These are phyloP conservation scores for Epinephelus malabaricus DNA, from an alignment of 2,797 vertebrate species.

Conservation along the genomic window DNA sequence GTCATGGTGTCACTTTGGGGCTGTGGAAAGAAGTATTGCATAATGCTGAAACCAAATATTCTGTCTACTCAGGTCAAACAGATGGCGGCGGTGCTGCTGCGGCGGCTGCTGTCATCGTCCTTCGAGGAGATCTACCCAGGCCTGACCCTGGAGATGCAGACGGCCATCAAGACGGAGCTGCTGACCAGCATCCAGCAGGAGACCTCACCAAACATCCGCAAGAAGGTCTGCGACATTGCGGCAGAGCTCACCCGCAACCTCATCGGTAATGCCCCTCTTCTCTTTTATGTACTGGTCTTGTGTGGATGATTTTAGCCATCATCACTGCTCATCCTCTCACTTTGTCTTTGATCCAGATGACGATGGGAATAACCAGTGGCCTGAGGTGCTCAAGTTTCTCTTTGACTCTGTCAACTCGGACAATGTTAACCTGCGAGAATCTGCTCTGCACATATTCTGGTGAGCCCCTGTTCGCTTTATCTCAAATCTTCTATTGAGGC, in stretches of 20 bases:
- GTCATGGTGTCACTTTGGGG: too few relatives aligned
- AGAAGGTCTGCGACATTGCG: slow-evolving; percentile 97
- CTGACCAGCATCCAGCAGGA: slow-evolving; percentile 95
- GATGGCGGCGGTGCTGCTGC: slow-evolving; percentile 97
- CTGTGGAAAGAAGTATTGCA: not conserved
- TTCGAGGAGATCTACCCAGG: slow-evolving; percentile 97
- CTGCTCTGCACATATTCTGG: slow-evolving; percentile 99
- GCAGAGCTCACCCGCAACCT: slow-evolving; percentile 97
- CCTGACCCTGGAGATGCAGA: slow-evolving; percentile 92
- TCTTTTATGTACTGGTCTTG: too few relatives aligned
- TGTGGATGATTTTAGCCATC: not conserved
- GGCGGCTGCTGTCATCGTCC: slow-evolving; percentile 94
- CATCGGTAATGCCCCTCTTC: slow-evolving; percentile 85
- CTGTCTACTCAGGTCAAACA: slow-evolving; percentile 90
- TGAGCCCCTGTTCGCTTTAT: slow-evolving; percentile 66
- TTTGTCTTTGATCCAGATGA: slow-evolving; percentile 86
- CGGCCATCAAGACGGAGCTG: slow-evolving; percentile 94
- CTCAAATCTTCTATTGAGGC: not conserved
- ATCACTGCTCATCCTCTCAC: not conserved
- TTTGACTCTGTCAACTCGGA: slow-evolving; percentile 98
- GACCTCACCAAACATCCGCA: slow-evolving; percentile 92
- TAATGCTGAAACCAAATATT: not conserved
- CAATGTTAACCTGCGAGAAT: slow-evolving; percentile 91
- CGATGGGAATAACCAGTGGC: slow-evolving; percentile 98
- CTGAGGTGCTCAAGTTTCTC: slow-evolving; percentile 96